Evolutionary conservation across 1,140 invertebrate species (phyloP), one percentile per base, ranked within the genome.

Genomic region (Gryon sp.): DNA sequence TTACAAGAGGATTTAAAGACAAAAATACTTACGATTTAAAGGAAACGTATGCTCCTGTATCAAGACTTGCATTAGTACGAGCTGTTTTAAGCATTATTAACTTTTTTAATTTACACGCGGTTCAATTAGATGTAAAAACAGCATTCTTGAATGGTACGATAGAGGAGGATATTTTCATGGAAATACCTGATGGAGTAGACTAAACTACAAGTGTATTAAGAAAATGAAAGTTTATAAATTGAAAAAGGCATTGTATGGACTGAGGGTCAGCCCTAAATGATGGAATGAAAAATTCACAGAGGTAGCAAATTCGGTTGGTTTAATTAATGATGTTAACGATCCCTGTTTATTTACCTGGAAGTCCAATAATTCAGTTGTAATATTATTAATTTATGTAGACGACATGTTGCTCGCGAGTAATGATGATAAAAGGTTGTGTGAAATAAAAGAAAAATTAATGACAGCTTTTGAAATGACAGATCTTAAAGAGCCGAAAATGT

Each of bases 271-370:
- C 18, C 36, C 36, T 4, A 15, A 38, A 16, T 9, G 36, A 3
- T 38, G 36, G 15, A 38, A 38, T 18, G 36, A 38, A 38, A 16
- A 9, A 38, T 38, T 16, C 18, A 38, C 36, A 2, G 11, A 6
- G 18, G 36, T 38, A 1, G 36, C 15, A 1, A 38, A 38, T 38
- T 16, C 14, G 2, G 2, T 38, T 7, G 15, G 36, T 15, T 38
- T 38, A 1, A 11, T 18, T 16, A 38, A 16, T 16, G 36, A 38
- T 9, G 11, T 7, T 7, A 16, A 18, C n/a, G 36, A 38, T 38
- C 36, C 36, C 5, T 38, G 36, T 38, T 18, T 38, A 1, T 38
- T 38, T 16, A 38, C 36, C 4, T 38, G 36, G 36, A 38, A 38
- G 18, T 38, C 36, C 4, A 7, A 38, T 0, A 16, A 38, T 6